These are phyloP conservation scores for Hedya salicella DNA, from an alignment of 2,888 invertebrate genomes.

Conservation along the genomic window DNA sequence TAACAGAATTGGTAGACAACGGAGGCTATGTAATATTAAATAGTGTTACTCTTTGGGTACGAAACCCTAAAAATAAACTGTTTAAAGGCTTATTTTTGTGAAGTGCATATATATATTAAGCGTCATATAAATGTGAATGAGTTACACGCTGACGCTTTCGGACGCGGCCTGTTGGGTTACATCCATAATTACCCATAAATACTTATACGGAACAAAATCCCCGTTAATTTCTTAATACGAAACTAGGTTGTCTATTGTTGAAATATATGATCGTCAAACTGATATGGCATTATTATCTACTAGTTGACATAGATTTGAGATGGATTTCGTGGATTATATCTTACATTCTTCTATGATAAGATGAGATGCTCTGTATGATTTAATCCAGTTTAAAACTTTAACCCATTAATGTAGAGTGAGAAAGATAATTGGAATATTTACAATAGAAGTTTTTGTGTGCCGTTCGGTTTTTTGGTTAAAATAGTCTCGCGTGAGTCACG, in stretches of 20 bases:
- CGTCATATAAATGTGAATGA: neutral
- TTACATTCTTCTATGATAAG: slow-evolving; percentile 1
- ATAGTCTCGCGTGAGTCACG: slow-evolving; percentile 65
- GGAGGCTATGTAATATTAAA: too few relatives aligned
- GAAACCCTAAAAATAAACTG: too few relatives aligned
- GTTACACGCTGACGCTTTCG: neutral
- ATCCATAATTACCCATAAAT: neutral
- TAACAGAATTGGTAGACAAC: too few relatives aligned
- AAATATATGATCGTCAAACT: neutral
- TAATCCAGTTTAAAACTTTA: neutral
- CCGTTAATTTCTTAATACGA: neutral
- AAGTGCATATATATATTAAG: neutral
- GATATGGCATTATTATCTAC: slow-evolving; percentile 14
- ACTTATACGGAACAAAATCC: neutral
- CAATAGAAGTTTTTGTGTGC: slow-evolving; percentile 48
- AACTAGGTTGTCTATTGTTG: neutral
- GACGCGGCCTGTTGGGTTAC: neutral
- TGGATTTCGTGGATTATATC: neutral
- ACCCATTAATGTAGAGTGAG: slow-evolving; percentile 21
- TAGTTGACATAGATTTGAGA: slow-evolving; percentile 30
- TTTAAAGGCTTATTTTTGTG: too few relatives aligned
- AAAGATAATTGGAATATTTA: slow-evolving; percentile 45
- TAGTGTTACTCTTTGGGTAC: too few relatives aligned
- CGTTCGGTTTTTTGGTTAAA: slow-evolving; percentile 59
- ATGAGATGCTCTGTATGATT: neutral